Evolutionary conservation across 2,797 vertebrate species (phyloP), one percentile per base, ranked within the genome.

Genomic region (Somateria mollissima): DNA sequence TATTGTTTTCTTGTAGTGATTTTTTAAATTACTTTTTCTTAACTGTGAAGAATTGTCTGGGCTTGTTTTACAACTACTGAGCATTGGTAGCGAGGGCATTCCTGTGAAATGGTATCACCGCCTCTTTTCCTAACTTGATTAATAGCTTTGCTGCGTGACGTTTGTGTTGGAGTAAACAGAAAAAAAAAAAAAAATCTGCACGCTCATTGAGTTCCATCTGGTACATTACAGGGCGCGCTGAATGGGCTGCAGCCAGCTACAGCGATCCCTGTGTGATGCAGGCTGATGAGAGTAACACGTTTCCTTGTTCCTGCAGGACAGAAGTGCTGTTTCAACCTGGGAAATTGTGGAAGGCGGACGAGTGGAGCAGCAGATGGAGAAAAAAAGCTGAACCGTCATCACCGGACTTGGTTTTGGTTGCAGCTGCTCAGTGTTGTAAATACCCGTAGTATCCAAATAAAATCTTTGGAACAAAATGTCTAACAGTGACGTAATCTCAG

Each of bases 291-390:
- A 58, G 11, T 96, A 65, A 96, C 45, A 30, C 4, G 1, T 27
- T 51, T 41, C 1, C 16, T 87, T 5, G 58, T 84, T 73, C 41
- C 72, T 76, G 25, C 84, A 99, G 99, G 99, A 99, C 71, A 96
- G 99, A 98, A 98, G 98, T 91, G 94, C 96, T 7, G 87, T 85
- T 19, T 99, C 99, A 8, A 99, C 99, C 0, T 99, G 99, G 99
- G 98, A 99, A 91, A 96, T 99, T 3, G 97, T 73, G 21, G 95
- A 90, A 82, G 95, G 89, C 37, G 58, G 75, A 37, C 67, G 76
- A 22, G 90, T 76, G 9, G 77, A 92, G 43, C 84, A 69, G 62
- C 81, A 56, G 79, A 11, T 30, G 2, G 72, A 86, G 74, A n/a
- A 81, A 70, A 79, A 94, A 72, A 91, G 82, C 70, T 97, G 94